A percentile compares a stretch with the other conserved stretches of the same genome.
Conservation (phyloP, 2,113 vertebrate species). For the Rhinoptilus africanus region DNA sequence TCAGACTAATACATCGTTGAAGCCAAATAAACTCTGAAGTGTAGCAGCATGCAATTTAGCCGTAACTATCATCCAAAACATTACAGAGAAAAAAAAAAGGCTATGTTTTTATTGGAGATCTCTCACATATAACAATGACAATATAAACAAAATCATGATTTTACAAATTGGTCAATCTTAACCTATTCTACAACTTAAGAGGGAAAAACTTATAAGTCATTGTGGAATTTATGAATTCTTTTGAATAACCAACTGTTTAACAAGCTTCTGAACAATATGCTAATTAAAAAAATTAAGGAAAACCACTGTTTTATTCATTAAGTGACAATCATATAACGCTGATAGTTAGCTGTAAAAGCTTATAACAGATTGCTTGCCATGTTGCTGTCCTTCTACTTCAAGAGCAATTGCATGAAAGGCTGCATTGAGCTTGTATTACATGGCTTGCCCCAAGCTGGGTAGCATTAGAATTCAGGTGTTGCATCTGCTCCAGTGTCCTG, state of each 20-base stretch:
- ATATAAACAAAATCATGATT: not conserved
- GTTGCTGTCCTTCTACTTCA: not conserved
- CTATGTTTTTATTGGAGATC: not conserved
- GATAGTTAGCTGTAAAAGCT: not conserved
- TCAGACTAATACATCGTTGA: not conserved
- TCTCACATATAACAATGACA: not conserved
- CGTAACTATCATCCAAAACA: not conserved
- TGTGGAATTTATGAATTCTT: not conserved
- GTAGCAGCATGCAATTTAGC: not conserved
- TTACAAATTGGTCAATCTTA: not conserved
- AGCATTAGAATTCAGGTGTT: not conserved
- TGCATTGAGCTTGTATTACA: not conserved
- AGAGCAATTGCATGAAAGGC: not conserved
- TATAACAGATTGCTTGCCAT: not conserved
- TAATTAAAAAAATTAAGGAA: not conserved
- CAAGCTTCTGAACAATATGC: not conserved
- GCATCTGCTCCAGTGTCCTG: not conserved
- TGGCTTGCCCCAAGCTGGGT: not conserved
- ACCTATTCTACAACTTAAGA: not conserved
- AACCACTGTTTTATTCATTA: not conserved
- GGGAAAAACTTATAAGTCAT: not conserved
- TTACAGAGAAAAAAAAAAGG: not conserved
- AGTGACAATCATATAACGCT: not conserved
- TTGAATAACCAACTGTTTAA: not conserved
- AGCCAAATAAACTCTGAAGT: not conserved